These are phyloP conservation scores for Eolophus roseicapilla DNA, from an alignment of 2,113 vertebrate genomes.

Conservation along the genomic window DNA sequence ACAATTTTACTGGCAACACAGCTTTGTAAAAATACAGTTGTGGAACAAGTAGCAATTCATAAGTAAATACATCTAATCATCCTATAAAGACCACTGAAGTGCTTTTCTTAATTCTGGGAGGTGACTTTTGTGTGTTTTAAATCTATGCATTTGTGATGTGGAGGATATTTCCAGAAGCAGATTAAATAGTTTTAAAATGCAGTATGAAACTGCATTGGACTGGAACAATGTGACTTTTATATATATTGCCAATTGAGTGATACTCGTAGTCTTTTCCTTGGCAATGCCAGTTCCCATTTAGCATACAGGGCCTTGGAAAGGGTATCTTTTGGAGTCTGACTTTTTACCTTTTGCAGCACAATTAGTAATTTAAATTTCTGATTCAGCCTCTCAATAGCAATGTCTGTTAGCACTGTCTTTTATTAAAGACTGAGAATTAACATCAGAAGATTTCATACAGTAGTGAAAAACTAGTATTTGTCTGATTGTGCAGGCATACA, in stretches of 20 bases:
- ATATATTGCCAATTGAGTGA: background rate
- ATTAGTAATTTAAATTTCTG: background rate
- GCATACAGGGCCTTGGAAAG: background rate
- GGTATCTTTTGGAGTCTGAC: background rate
- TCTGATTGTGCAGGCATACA: background rate
- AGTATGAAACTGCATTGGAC: background rate
- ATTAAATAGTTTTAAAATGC: background rate
- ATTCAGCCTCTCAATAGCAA: background rate
- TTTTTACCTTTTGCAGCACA: background rate
- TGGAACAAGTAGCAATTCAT: background rate
- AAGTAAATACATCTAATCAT: background rate
- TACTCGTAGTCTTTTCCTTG: background rate
- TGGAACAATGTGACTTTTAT: background rate
- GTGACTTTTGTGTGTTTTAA: background rate
- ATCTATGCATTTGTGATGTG: background rate
- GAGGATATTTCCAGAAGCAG: background rate
- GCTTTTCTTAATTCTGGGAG: background rate
- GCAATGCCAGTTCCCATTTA: background rate
- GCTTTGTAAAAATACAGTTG: background rate
- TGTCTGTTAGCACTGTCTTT: background rate
- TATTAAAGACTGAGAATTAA: background rate
- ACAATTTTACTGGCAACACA: background rate
- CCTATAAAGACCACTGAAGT: background rate
- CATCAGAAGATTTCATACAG: background rate
- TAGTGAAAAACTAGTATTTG: slow-evolving; percentile 24